These are phyloP conservation scores for Octopus bimaculoides DNA, from an alignment of 1,140 invertebrate species.

Conservation along the genomic window DNA sequence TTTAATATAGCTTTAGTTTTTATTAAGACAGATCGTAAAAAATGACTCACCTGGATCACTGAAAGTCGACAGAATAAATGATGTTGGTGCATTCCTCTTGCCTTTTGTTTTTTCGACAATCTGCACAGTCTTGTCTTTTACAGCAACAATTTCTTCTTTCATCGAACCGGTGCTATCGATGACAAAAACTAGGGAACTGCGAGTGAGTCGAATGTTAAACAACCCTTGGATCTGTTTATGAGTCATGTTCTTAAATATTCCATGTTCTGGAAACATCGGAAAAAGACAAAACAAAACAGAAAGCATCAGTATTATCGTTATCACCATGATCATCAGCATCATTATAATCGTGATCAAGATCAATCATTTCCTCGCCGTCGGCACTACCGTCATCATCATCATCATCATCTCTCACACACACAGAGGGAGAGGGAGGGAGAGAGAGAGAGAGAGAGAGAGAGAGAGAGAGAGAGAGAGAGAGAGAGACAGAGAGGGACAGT, in stretches of 20 bases:
- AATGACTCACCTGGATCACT: conserved; percentile 33
- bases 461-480: not conserved
- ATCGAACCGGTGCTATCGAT: conserved; percentile 38
- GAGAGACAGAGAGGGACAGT: not conserved
- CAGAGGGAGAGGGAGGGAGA: not conserved
- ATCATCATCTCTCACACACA: too few species aligned
- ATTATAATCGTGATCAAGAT: too few species aligned
- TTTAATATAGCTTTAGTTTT: too few species aligned
- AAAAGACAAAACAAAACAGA: not conserved
- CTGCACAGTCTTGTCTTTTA: conserved; percentile 26
- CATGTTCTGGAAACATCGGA: not conserved
- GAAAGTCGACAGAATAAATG: conserved; percentile 35
- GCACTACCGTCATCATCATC: too few species aligned
- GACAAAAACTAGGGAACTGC: conserved; percentile 30
- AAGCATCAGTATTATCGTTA: too few species aligned
- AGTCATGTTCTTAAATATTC: not conserved
- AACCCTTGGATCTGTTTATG: not conserved
- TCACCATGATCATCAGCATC: too few species aligned
- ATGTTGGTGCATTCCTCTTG: conserved; percentile 28
- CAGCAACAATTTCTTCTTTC: conserved; percentile 33
- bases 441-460: conserved; percentile 9
- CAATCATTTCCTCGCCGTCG: too few species aligned
- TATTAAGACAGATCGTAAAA: not conserved
- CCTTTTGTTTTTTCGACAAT: conserved; percentile 25
- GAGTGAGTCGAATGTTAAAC: conserved; percentile 10